Percentiles rank a stretch among this genome's conserved stretches.
These are phyloP conservation scores for Callocephalon fimbriatum DNA, from an alignment of 2,113 vertebrate genomes.

Conservation along the genomic window DNA sequence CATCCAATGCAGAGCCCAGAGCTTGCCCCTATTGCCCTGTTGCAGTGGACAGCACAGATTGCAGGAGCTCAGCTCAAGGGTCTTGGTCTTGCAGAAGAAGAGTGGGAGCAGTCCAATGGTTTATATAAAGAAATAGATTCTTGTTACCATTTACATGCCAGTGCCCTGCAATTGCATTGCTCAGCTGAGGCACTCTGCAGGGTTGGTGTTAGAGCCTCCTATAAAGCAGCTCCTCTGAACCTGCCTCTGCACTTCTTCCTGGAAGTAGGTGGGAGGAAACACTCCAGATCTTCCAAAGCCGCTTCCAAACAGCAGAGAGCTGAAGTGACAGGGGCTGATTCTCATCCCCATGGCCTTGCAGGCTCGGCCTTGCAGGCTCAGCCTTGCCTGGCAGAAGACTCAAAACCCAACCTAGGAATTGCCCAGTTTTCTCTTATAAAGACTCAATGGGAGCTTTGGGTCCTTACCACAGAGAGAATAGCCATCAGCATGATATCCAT, in stretches of 20 bases:
- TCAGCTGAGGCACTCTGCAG: rapidly evolving
- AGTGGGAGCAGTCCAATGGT: neutral
- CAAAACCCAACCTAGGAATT: neutral
- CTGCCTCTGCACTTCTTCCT: neutral
- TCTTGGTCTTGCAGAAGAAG: rapidly evolving
- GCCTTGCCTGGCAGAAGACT: neutral
- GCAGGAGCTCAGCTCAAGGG: neutral
- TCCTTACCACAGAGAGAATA: conserved; percentile 76
- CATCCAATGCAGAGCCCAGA: neutral
- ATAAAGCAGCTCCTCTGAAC: rapidly evolving
- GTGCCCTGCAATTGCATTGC: neutral
- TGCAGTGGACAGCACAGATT: neutral
- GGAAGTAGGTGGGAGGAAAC: neutral
- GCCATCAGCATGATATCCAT: conserved; percentile 66
- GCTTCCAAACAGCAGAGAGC: neutral
- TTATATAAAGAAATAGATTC: neutral
- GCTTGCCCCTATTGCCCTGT: neutral
- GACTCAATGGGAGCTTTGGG: neutral
- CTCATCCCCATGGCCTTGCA: neutral
- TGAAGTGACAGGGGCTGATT: neutral
- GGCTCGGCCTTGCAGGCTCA: neutral
- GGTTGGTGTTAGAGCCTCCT: neutral
- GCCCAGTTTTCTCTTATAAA: neutral
- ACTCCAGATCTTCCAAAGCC: neutral
- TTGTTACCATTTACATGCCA: neutral